These are phyloP conservation scores for Anguilla anguilla DNA, from an alignment of 2,797 vertebrate species.

Conservation along the genomic window DNA sequence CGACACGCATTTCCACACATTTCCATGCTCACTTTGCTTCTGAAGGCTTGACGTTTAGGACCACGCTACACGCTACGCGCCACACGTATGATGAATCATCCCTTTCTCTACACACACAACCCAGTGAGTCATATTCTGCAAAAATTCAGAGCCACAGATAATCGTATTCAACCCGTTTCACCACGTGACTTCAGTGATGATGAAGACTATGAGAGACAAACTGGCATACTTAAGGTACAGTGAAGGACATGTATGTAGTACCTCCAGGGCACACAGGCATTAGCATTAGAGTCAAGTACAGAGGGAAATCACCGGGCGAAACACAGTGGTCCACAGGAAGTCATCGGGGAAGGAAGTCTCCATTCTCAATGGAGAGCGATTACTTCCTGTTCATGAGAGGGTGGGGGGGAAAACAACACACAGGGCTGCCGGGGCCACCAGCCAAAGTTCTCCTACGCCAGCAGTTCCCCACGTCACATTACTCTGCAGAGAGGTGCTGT, in stretches of 20 bases:
- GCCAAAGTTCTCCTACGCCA: background rate
- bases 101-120: too few species aligned
- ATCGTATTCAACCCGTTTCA: background rate
- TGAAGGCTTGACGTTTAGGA: background rate
- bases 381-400: background rate
- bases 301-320: background rate
- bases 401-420: background rate
- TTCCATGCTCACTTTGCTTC: background rate
- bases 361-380: constrained; percentile 2
- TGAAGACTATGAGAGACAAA: background rate
- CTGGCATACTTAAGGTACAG: background rate
- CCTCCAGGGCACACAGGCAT: background rate
- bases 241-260: background rate
- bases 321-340: background rate
- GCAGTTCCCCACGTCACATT: background rate
- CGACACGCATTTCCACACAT: background rate
- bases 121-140: too few species aligned
- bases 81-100: too few species aligned
- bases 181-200: background rate
- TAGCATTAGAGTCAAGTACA: background rate
- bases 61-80: too few species aligned
- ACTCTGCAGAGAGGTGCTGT: background rate
- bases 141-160: background rate
- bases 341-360: background rate
- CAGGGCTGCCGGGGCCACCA: background rate